Evolutionary conservation across 1,140 invertebrate genomes (phyloP).

Genomic region (Temnothorax curvispinosus): DNA sequence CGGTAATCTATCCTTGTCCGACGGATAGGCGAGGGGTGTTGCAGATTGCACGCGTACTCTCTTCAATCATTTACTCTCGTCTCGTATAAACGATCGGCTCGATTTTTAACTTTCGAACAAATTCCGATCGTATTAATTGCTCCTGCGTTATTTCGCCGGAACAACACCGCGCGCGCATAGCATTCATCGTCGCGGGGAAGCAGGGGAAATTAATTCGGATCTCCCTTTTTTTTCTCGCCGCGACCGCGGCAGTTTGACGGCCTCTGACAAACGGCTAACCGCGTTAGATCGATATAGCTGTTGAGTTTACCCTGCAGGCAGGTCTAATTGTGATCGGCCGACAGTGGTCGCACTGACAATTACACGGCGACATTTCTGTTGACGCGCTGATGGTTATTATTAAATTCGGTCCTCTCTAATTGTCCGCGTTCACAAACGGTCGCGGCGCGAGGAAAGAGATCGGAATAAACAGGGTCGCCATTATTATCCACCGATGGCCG

Average conservation of each 20-base stretch:
- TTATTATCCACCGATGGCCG: background rate
- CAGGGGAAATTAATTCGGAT: slow-evolving; percentile 35
- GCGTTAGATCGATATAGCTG: background rate
- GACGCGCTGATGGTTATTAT: slow-evolving; percentile 49
- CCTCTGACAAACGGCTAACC: slow-evolving; percentile 55
- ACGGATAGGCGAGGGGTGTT: slow-evolving; percentile 31
- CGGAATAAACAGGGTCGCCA: background rate
- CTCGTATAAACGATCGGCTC: slow-evolving; percentile 41
- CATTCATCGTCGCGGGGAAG: background rate
- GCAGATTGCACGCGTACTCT: slow-evolving; percentile 47
- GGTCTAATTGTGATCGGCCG: slow-evolving; percentile 52
- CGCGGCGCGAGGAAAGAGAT: slow-evolving; percentile 13
- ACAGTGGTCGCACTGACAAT: slow-evolving; percentile 48
- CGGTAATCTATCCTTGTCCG: slow-evolving; percentile 53
- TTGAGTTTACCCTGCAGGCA: slow-evolving; percentile 37
- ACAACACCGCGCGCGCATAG: background rate
- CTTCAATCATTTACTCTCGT: slow-evolving; percentile 55
- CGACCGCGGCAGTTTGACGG: slow-evolving; percentile 21
- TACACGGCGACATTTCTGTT: slow-evolving; percentile 52
- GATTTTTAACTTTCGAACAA: slow-evolving; percentile 53
- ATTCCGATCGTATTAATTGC: slow-evolving; percentile 51
- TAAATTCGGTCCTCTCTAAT: slow-evolving; percentile 50
- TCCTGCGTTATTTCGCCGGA: slow-evolving; percentile 34
- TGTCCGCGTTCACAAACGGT: slow-evolving; percentile 18
- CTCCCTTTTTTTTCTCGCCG: background rate